Conservation (phyloP, 2,888 invertebrate genomes). For the Yponomeuta plumbellus region DNA sequence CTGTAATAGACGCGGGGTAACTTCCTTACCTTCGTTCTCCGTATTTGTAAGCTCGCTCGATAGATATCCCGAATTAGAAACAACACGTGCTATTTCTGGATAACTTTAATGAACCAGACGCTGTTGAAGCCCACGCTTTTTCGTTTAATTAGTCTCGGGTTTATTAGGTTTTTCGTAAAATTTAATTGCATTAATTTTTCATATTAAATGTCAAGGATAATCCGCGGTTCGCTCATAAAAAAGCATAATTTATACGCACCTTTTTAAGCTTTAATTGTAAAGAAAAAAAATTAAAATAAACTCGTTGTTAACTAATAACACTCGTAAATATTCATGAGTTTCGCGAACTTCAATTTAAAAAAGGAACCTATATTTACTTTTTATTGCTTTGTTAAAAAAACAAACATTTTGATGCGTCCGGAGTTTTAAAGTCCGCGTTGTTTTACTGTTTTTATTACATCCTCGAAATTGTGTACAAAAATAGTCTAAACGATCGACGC, state of each 20-base stretch:
- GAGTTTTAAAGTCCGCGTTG: background rate
- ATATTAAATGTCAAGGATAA: background rate
- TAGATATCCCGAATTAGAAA: background rate
- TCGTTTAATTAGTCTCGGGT: background rate
- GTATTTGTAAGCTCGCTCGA: background rate
- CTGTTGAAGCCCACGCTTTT: constrained; percentile 10
- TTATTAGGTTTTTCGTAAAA: background rate
- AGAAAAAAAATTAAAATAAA: constrained; percentile 9
- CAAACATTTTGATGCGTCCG: constrained; percentile 1
- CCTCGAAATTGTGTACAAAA: background rate
- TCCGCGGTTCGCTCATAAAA: background rate
- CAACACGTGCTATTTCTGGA: background rate
- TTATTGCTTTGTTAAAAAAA: constrained; percentile 24
- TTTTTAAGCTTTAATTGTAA: background rate
- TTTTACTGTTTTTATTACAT: background rate
- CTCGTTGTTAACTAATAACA: constrained; percentile 22
- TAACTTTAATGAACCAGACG: background rate
- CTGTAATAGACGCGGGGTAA: background rate
- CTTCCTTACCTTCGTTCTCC: background rate
- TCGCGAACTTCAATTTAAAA: constrained; percentile 29
- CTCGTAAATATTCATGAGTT: constrained; percentile 38
- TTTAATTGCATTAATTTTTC: background rate
- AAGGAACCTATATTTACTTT: constrained; percentile 23
- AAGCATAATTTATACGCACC: background rate
- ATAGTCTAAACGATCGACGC: no score